Evolutionary conservation across 1,140 invertebrate species (phyloP), one percentile per base, ranked within the genome.

Genomic region (Neodiprion virginianus): DNA sequence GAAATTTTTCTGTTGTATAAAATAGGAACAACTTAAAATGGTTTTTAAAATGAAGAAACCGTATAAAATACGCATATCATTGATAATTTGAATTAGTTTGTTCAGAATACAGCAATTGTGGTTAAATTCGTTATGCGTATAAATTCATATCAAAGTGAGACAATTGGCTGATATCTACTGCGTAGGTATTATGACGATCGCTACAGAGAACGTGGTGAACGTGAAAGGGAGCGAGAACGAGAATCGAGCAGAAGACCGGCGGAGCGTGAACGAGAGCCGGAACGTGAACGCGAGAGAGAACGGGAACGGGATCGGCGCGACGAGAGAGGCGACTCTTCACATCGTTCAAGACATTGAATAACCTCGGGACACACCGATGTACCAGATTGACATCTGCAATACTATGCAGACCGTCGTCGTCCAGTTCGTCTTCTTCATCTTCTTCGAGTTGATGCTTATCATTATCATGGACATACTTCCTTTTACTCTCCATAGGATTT

Each of bases 181-280:
- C 87, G 82, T 87, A 89, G 94, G 77, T 96, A 95, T 90, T 95
- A 96, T 89, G 94, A 95, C 79, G 94, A 95, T 86, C 90, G 94
- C 76, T 95, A 95, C 89, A 91, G 94, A 80, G 93, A 94, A 82
- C 90, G 92, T 74, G 28, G 28, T 40, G 91, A 90, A 65, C 85
- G 91, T 74, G 90, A 91, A 49, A 79, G 89, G 82, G 89, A 89
- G 80, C 85, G 89, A 74, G 88, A 89, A 73, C 84, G 87, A 76
- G 87, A 88, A 78, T 76, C 86, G 72, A 86, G 83, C 76, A 82
- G 87, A 73, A 82, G 86, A 81, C 86, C 85, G 80, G 82, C 86
- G 7, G 89, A 90, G 76, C 85, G 89, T 28, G 89, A 90, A 74
- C 88, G 93, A 74, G 93, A 94, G 78, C 89, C 90, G 66, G 92